Evolutionary conservation across 2,113 vertebrate species (phyloP), one percentile per base, ranked within the genome.

Genomic region (Agapornis roseicollis): DNA sequence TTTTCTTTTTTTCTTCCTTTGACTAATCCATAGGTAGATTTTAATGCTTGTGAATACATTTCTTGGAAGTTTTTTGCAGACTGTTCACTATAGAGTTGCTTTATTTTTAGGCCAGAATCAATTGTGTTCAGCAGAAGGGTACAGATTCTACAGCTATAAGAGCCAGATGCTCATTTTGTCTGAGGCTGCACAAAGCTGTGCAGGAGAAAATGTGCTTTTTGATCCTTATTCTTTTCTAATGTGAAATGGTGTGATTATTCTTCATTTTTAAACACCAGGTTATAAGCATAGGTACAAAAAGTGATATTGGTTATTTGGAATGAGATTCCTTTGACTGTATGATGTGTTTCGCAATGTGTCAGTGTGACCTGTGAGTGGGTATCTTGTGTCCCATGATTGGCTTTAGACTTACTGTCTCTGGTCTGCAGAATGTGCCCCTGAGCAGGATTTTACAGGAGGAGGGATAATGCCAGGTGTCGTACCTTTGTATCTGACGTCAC

Each of bases 381-480:
- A 5, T 1, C 0, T 27, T 46, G 44, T 41, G 49, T 27, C 35
- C 20, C 28, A 8, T 0, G 1, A 5, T 6, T 50, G 35, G 27
- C 23, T 19, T 2, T 4, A 29, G 49, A n/a, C 19, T 24, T 50
- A 17, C 23, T 64, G 56, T 11, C 33, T 66, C 10, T 66, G 24
- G 3, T 52, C 44, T 53, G 39, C 39, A 35, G 50, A 23, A 19
- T 24, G 11, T 37, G 27, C 10, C 52, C 23, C 73, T 25, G 35
- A 42, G 60, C 23, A 68, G 27, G n/a, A 33, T 72, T 66, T 53
- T 10, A 33, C 39, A 8, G 23, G 35, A 22, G 50, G 11, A 47
- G 17, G 46, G 52, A 9, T 8, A 19, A n/a, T 31, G 24, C 13
- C 24, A 15, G 11, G 17, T 60, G 17, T 50, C n/a, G 3, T 46